Percentiles rank a stretch among this genome's conserved stretches.
Evolutionary conservation across 2,888 invertebrate species (phyloP).

Genomic region (Phlogophora meticulosa): DNA sequence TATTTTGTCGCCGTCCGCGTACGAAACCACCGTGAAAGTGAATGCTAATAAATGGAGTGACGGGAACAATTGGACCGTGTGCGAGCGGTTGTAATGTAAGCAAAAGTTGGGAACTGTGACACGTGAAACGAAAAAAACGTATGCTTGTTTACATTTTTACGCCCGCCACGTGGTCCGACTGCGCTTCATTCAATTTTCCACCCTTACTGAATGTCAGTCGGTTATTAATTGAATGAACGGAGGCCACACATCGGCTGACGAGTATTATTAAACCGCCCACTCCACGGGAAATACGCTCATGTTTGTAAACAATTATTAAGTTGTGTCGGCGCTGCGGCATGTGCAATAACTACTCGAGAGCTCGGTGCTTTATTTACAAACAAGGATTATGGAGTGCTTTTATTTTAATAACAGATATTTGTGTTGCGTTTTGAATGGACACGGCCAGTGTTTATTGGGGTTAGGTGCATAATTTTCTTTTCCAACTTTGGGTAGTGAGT

Average conservation of each 20-base stretch:
- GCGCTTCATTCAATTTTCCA: not conserved
- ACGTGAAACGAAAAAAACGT: not conserved
- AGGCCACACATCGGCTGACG: slow-evolving; percentile 15
- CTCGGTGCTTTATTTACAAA: slow-evolving; percentile 25
- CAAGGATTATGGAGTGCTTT: not conserved
- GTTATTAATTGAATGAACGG: slow-evolving; percentile 42
- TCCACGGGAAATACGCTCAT: slow-evolving; percentile 37
- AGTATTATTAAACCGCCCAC: slow-evolving; percentile 7
- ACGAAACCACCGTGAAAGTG: not conserved
- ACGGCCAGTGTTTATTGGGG: too few species aligned
- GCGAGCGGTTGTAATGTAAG: not conserved
- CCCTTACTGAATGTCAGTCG: slow-evolving; percentile 11
- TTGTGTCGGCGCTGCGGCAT: not conserved
- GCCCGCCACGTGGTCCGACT: not conserved
- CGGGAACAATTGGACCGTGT: too few species aligned
- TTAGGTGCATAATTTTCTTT: too few species aligned
- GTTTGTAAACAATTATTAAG: slow-evolving; percentile 47
- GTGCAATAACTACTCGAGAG: not conserved
- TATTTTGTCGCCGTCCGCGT: not conserved
- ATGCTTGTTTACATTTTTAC: not conserved
- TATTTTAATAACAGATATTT: not conserved
- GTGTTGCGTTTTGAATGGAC: too few species aligned
- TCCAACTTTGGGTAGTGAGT: too few species aligned
- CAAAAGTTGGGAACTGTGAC: not conserved
- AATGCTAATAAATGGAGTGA: slow-evolving; percentile 7